Conservation (phyloP, 1,140 invertebrate genomes). For the Hydropsyche tenuis region DNA sequence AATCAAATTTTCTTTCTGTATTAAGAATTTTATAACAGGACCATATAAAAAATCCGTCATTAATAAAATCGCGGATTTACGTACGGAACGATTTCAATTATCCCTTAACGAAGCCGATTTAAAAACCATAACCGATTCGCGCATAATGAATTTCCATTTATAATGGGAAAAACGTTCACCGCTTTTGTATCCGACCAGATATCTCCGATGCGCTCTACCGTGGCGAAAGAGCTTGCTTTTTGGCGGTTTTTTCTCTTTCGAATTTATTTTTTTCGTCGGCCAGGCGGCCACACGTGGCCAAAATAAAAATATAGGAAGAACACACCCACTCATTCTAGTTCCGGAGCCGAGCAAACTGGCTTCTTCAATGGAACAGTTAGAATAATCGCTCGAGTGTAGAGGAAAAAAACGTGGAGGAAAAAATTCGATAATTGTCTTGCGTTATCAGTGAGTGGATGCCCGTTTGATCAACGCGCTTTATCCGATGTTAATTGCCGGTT, state of each 20-base stretch:
- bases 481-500: no score
- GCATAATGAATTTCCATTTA: not conserved
- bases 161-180: not conserved
- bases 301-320: not conserved
- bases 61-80: not conserved
- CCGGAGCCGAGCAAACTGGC: constrained; percentile 2
- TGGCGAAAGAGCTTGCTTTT: not conserved
- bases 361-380: constrained; percentile 2
- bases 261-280: no score
- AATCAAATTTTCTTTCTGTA: no score
- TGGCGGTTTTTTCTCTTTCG: not conserved
- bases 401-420: no score
- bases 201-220: not conserved
- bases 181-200: not conserved
- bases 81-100: not conserved
- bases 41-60: no score
- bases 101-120: not conserved
- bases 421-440: no score
- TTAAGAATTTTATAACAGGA: no score
- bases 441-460: no score
- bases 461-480: no score
- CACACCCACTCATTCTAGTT: constrained; percentile 18
- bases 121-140: not conserved
- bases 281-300: not conserved
- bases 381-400: not conserved